phyloP scores from a whole-genome alignment of 2,113 vertebrate genomes.

The Pelobates fuscus region DNA sequence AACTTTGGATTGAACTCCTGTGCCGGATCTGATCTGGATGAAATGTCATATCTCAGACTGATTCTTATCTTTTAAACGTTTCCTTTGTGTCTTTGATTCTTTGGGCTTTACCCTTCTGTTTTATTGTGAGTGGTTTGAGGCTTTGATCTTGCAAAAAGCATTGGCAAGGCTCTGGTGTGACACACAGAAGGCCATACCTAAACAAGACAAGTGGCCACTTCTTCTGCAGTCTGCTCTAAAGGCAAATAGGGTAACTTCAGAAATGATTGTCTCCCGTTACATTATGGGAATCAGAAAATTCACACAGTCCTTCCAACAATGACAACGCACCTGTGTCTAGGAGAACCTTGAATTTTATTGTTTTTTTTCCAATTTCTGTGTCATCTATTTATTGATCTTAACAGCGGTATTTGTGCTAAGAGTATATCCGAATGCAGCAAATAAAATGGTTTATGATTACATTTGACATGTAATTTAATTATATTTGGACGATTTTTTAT shows the following conservation, averaged over 20 bases:
- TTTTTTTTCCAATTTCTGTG: no score
- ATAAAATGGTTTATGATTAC: no score
- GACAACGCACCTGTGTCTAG: slow-evolving; percentile 65
- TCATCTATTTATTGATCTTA: no score
- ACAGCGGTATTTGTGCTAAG: no score
- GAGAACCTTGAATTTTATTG: no score
- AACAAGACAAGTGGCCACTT: slow-evolving; percentile 69
- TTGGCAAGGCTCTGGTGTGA: slow-evolving; percentile 66
- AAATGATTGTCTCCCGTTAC: slow-evolving; percentile 66
- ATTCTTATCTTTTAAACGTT: slow-evolving; percentile 97
- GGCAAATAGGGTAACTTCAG: slow-evolving; percentile 69
- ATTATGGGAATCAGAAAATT: slow-evolving; percentile 71
- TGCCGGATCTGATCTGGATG: slow-evolving; percentile 87
- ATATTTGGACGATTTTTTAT: no score
- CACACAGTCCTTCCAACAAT: slow-evolving; percentile 70
- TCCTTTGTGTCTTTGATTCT: slow-evolving; percentile 93
- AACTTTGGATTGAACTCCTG: slow-evolving; percentile 85
- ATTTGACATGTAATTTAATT: no score
- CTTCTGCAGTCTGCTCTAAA: slow-evolving; percentile 62
- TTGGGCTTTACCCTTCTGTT: slow-evolving; percentile 83
- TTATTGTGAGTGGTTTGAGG: slow-evolving; percentile 76
- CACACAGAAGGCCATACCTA: slow-evolving; percentile 54
- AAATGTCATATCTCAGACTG: slow-evolving; percentile 95
- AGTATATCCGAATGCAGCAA: no score
- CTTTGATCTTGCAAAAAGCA: slow-evolving; percentile 89